These are phyloP conservation scores for Chamaedrilus cognettii DNA, from an alignment of 2,888 invertebrate genomes.

Conservation along the genomic window DNA sequence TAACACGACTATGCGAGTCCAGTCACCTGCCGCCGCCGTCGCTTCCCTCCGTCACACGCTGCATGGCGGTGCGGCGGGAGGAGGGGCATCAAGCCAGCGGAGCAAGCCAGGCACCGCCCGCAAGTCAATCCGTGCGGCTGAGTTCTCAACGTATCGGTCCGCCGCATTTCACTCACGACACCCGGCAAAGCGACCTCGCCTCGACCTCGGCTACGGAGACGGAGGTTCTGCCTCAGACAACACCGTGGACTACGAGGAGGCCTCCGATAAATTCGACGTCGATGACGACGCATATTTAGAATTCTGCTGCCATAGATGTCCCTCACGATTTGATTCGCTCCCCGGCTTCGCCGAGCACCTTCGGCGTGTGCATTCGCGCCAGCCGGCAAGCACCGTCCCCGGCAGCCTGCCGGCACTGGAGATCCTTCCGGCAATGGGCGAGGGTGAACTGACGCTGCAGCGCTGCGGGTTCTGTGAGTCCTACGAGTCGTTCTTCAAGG, in stretches of 20 bases:
- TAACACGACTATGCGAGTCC: conserved; percentile 11
- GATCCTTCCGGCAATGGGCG: conserved; percentile 11
- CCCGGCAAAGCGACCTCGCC: not conserved
- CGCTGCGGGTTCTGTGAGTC: conserved; percentile 28
- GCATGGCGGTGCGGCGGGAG: too few species aligned
- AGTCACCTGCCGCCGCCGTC: not conserved
- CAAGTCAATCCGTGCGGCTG: not conserved
- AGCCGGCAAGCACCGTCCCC: not conserved
- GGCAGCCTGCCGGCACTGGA: conserved; percentile 3
- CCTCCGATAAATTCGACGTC: not conserved
- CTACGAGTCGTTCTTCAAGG: conserved; percentile 12
- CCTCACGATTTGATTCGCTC: conserved; percentile 1
- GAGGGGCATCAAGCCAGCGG: not conserved
- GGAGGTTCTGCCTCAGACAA: not conserved
- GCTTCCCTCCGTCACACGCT: not conserved
- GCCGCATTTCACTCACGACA: not conserved
- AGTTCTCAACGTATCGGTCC: too few species aligned
- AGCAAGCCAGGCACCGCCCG: not conserved
- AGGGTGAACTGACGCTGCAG: conserved; percentile 7
- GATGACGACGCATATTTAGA: not conserved
- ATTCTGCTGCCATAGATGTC: conserved; percentile 26
- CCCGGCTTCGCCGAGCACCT: conserved; percentile 16
- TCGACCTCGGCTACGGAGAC: not conserved
- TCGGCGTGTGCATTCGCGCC: conserved; percentile 3
- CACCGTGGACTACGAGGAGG: not conserved